These are phyloP conservation scores for Silurus lanzhouensis DNA, from an alignment of 2,797 vertebrate genomes.

Conservation along the genomic window DNA sequence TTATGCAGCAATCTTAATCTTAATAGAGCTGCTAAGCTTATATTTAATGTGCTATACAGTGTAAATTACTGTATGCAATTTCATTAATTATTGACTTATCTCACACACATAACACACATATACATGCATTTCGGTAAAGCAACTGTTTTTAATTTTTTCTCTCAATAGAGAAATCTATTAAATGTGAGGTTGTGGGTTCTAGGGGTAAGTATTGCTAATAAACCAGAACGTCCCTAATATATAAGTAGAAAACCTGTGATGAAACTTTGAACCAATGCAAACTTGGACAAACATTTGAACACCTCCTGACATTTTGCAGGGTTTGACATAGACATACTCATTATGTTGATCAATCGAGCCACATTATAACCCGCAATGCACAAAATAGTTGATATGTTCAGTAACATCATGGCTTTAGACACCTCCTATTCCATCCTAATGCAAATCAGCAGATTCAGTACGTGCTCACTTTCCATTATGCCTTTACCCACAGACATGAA, in stretches of 20 bases:
- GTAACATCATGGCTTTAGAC: slow-evolving; percentile 75
- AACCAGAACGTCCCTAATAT: slow-evolving; percentile 41
- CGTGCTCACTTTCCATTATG: slow-evolving; percentile 57
- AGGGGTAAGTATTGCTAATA: slow-evolving; percentile 48
- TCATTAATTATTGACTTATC: background rate
- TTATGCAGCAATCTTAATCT: slow-evolving; percentile 19
- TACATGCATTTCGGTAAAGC: slow-evolving; percentile 25
- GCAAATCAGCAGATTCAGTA: slow-evolving; percentile 70
- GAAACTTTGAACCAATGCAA: slow-evolving; percentile 46
- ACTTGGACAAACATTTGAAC: slow-evolving; percentile 60
- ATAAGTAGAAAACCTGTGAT: slow-evolving; percentile 34
- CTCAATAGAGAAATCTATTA: slow-evolving; percentile 10
- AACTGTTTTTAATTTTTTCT: slow-evolving; percentile 3
- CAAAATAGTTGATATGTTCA: slow-evolving; percentile 74
- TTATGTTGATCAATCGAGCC: slow-evolving; percentile 67
- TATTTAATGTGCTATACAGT: slow-evolving; percentile 34
- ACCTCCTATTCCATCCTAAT: slow-evolving; percentile 63
- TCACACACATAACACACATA: slow-evolving; percentile 20
- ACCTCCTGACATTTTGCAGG: slow-evolving; percentile 55
- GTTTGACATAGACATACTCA: slow-evolving; percentile 54
- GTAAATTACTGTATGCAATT: slow-evolving; percentile 14
- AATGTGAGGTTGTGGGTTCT: slow-evolving; percentile 23
- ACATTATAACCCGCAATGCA: slow-evolving; percentile 48
- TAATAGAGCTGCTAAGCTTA: slow-evolving; percentile 26
- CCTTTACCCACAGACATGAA: slow-evolving; percentile 54